These are phyloP conservation scores for Sitophilus oryzae DNA, from an alignment of 1,140 invertebrate species.

Conservation along the genomic window DNA sequence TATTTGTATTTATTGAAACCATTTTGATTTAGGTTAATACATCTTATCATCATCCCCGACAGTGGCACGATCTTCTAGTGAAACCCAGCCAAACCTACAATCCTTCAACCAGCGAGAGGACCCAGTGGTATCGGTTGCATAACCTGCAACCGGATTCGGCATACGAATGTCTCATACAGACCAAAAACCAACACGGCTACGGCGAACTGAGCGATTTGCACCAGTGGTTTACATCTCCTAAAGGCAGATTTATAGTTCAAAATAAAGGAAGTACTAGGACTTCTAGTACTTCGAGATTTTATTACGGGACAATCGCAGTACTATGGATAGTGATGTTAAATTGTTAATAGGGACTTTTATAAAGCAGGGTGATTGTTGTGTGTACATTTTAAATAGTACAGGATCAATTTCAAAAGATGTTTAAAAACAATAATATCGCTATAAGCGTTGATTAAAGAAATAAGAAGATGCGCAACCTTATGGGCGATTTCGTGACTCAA, in stretches of 20 bases:
- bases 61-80: conserved; percentile 61
- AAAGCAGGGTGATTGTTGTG: too few species aligned
- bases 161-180: conserved; percentile 59
- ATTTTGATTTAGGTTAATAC: conserved; percentile 57
- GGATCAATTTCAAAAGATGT: too few species aligned
- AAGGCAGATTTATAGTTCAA: conserved; percentile 27
- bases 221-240: conserved; percentile 41
- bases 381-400: too few species aligned
- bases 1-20: too few species aligned
- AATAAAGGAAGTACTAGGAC: conserved; percentile 1
- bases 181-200: conserved; percentile 63
- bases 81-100: conserved; percentile 40
- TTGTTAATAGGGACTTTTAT: too few species aligned
- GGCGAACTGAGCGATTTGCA: conserved; percentile 50
- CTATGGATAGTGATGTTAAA: too few species aligned
- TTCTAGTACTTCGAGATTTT: background rate
- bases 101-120: conserved; percentile 34
- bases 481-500: too few species aligned
- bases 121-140: conserved; percentile 42
- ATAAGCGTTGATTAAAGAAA: too few species aligned
- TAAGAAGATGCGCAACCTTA: too few species aligned
- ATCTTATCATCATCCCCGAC: conserved; percentile 62
- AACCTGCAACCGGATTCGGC: conserved; percentile 53
- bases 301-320: too few species aligned
- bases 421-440: too few species aligned